phyloP scores from a whole-genome alignment of 1,140 invertebrate species.

The Bombus pyrosoma region DNA sequence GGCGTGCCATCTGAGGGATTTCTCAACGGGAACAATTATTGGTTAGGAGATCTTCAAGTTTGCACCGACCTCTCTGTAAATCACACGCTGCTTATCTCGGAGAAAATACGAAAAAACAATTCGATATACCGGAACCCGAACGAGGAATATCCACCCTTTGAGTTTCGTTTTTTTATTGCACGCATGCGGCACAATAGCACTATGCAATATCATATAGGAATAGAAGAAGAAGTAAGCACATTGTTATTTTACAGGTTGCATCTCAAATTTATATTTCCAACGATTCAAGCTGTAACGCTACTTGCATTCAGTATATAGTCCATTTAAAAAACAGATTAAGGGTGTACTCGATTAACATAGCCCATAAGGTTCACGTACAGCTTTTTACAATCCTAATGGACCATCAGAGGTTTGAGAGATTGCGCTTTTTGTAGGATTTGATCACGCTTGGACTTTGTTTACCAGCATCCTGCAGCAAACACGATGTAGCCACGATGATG shows the following conservation, averaged over 20 bases:
- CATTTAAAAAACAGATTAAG: neutral
- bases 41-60: slow-evolving; percentile 79
- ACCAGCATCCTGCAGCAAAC: slow-evolving; percentile 70
- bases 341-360: no score
- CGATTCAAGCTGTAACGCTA: no score
- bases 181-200: slow-evolving; percentile 80
- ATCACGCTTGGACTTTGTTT: slow-evolving; percentile 77
- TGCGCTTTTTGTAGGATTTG: slow-evolving; percentile 68
- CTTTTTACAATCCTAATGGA: neutral
- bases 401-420: no score
- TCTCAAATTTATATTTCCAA: neutral
- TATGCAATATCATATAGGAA: slow-evolving; percentile 75
- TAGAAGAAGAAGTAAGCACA: slow-evolving; percentile 76
- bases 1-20: slow-evolving; percentile 79
- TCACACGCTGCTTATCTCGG: slow-evolving; percentile 59
- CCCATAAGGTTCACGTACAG: neutral
- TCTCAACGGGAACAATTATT: slow-evolving; percentile 82
- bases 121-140: slow-evolving; percentile 66
- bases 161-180: slow-evolving; percentile 76
- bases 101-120: slow-evolving; percentile 63
- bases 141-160: slow-evolving; percentile 78
- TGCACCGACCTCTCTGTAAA: slow-evolving; percentile 74
- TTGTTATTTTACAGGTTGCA: neutral
- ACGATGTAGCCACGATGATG: slow-evolving; percentile 66
- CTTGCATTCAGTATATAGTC: neutral